phyloP scores from a whole-genome alignment of 1,140 invertebrate genomes.

The Drosophila malerkotliana region DNA sequence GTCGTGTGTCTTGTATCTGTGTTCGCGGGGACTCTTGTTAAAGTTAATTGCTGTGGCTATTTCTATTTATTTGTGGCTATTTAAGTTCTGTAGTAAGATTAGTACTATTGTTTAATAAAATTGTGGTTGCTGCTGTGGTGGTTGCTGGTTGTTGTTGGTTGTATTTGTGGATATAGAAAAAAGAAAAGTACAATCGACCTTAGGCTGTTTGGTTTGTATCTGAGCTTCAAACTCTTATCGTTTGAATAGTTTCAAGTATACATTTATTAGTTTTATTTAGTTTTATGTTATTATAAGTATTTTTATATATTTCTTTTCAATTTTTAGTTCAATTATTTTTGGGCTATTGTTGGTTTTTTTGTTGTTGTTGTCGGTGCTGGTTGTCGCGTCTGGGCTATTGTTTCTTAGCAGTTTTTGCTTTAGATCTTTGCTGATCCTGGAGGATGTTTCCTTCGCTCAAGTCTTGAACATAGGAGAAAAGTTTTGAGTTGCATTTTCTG shows the following conservation, averaged over 20 bases:
- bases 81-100: conserved; percentile 76
- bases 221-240: conserved; percentile 20
- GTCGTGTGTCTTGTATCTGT: conserved; percentile 29
- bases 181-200: conserved; percentile 83
- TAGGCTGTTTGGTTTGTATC: conserved; percentile 62
- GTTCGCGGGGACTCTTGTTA: conserved; percentile 35
- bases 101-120: conserved; percentile 80
- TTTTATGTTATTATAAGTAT: conserved; percentile 2
- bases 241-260: conserved; percentile 19
- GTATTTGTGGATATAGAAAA: conserved; percentile 73
- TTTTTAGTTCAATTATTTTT: conserved; percentile 54
- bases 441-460: conserved; percentile 59
- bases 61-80: conserved; percentile 77
- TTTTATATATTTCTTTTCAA: conserved; percentile 19
- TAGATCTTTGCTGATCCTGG: conserved; percentile 62
- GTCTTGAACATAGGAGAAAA: conserved; percentile 56
- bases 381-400: conserved; percentile 68
- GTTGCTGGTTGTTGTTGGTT: conserved; percentile 34
- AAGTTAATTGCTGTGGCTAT: conserved; percentile 78
- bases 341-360: conserved; percentile 68
- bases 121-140: conserved; percentile 38
- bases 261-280: conserved; percentile 48
- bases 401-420: conserved; percentile 70
- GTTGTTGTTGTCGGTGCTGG: conserved; percentile 13
- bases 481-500: conserved; percentile 35